Conservation (phyloP, 1,140 invertebrate genomes). For the Drosophila malerkotliana region DNA sequence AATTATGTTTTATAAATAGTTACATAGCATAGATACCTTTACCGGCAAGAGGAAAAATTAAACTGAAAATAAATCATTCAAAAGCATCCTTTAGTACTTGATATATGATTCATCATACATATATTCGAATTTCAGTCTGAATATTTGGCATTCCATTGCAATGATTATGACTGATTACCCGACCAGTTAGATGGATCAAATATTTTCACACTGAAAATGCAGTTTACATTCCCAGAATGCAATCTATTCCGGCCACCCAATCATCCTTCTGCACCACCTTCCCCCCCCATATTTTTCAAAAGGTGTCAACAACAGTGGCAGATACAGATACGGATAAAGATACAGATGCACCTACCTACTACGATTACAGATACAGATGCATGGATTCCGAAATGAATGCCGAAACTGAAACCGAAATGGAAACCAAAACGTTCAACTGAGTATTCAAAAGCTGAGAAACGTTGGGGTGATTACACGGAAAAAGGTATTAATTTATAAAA, state of each 20-base stretch:
- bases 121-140: not conserved
- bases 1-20: not conserved
- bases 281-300: constrained; percentile 51
- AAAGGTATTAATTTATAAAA: no score
- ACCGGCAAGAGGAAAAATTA: no score
- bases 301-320: constrained; percentile 51
- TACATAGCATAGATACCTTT: not conserved
- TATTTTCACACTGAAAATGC: not conserved
- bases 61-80: no score
- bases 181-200: constrained; percentile 6
- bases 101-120: not conserved
- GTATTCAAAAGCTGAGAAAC: not conserved
- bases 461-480: no score
- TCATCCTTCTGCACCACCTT: not conserved
- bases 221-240: constrained; percentile 9
- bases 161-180: constrained; percentile 28
- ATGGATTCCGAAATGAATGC: constrained; percentile 35
- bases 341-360: not conserved
- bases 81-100: not conserved
- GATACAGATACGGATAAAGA: constrained; percentile 12
- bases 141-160: constrained; percentile 1
- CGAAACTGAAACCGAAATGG: constrained; percentile 33
- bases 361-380: constrained; percentile 29
- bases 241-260: not conserved
- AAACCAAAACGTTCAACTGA: constrained; percentile 13